Conservation (phyloP, 23 tunicate species). For the Botrylloides violaceus region DNA sequence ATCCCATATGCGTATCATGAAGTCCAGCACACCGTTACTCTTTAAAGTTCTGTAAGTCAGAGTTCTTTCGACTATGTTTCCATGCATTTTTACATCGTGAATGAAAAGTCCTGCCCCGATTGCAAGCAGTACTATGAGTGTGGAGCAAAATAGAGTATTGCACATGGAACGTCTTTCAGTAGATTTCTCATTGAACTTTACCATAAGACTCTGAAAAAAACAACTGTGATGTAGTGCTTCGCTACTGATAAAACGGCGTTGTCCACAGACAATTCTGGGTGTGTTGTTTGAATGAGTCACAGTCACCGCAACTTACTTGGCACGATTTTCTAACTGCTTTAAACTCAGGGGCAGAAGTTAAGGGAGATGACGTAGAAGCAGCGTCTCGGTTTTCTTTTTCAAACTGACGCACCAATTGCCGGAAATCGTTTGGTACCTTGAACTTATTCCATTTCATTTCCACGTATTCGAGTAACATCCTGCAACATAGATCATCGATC, state of each 20-base stretch:
- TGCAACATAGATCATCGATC: too few relatives aligned
- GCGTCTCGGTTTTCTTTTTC: constrained; percentile 28
- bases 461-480: constrained; percentile 26
- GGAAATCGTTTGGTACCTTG: constrained; percentile 16
- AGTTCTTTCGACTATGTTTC: constrained; percentile 32
- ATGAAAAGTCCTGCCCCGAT: constrained; percentile 28
- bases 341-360: constrained; percentile 29
- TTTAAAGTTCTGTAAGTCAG: constrained; percentile 31
- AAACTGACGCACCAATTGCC: constrained; percentile 29
- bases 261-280: too few relatives aligned
- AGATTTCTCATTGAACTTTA: constrained; percentile 3
- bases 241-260: too few relatives aligned
- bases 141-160: neutral
- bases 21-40: constrained; percentile 25
- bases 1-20: constrained; percentile 18
- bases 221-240: too few relatives aligned
- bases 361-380: constrained; percentile 17
- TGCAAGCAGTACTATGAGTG: constrained; percentile 34
- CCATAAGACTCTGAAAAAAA: neutral
- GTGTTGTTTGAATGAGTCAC: too few relatives aligned
- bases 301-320: constrained; percentile 24
- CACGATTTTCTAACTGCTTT: constrained; percentile 32
- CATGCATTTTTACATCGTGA: constrained; percentile 32
- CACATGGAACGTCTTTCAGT: neutral
- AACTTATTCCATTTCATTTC: constrained; percentile 17